Evolutionary conservation across 2,113 vertebrate species (phyloP), one percentile per base, ranked within the genome.

Genomic region (Isurus oxyrinchus): DNA sequence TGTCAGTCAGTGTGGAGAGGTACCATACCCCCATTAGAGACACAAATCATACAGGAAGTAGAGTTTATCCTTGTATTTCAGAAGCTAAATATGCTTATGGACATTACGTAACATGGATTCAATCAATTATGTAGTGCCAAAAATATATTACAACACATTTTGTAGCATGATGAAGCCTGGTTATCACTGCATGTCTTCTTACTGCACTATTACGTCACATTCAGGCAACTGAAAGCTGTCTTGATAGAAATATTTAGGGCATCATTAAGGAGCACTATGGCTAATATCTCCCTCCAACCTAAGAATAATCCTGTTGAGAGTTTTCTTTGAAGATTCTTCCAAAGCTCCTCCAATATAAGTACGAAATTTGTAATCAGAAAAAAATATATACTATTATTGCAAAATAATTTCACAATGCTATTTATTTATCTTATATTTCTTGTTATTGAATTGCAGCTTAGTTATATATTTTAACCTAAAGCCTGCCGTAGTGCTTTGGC

Each of bases 161-260:
- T 63, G n/a, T 93, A 40, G 59, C 19, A 19, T 63, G 90, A 93
- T 63, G 90, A 93, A 93, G 90, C 90, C 59, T 93, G 35, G 63
- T 63, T 93, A 63, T 93, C 35, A 31, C 90, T 40, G 59, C 35
- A 40, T 40, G 57, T 93, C 90, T 93, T 93, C 88, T 93, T 93
- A 93, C 61, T 93, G 59, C 57, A 63, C 90, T 40, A 93, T 93
- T 93, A 40, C 6, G n/a, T 93, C 57, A 40, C 59, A 63, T 63
- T 93, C 59, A 63, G 90, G 35, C 90, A 93, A 93, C 59, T 93
- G 90, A 93, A 93, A 93, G 59, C 90, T 93, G 57, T n/a, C 90
- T 93, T 61, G 90, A 93, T 93, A 35, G 35, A 63, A 40, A 93
- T 93, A 63, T 61, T 93, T 93, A 61, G 61, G 90, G 59, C 90